A percentile compares a stretch with the other conserved stretches of the same genome.
Conservation (phyloP, 2,888 invertebrate genomes). For the Coleophora deauratella region DNA sequence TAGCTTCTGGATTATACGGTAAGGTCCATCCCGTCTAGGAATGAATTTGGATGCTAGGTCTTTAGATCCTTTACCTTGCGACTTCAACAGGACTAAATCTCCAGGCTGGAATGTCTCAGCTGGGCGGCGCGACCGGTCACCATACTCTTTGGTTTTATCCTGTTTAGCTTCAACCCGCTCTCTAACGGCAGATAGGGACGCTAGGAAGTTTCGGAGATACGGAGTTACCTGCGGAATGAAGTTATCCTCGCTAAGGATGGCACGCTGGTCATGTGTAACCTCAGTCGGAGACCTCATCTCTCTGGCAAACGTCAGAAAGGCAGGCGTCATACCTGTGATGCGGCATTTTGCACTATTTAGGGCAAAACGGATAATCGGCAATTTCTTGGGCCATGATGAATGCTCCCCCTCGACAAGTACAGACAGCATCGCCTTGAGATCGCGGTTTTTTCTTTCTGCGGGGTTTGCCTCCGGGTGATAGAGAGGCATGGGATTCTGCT, state of each 20-base stretch:
- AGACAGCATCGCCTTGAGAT: conserved; percentile 4
- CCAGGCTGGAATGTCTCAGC: conserved; percentile 1
- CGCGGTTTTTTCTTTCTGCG: conserved; percentile 6
- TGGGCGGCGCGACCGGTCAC: conserved; percentile 1
- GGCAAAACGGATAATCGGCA: conserved; percentile 4
- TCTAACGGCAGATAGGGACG: not conserved
- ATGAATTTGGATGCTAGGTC: conserved; percentile 1
- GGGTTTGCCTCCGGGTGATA: conserved; percentile 7
- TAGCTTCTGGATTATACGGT: conserved; percentile 1
- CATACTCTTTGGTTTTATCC: conserved; percentile 2
- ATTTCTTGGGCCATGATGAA: conserved; percentile 1
- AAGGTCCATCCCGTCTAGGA: conserved; percentile 9
- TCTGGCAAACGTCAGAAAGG: not conserved
- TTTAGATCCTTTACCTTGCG: conserved; percentile 1
- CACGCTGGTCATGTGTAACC: not conserved
- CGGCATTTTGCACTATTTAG: conserved; percentile 2
- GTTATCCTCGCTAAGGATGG: conserved; percentile 1
- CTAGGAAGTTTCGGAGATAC: not conserved
- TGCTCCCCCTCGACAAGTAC: conserved; percentile 2
- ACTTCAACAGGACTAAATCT: conserved; percentile 3
- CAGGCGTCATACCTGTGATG: conserved; percentile 5
- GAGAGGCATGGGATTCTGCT: conserved; percentile 4
- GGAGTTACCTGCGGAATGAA: conserved; percentile 5
- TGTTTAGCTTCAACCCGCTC: conserved; percentile 5
- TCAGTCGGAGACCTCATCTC: not conserved